Percentiles rank a stretch among this genome's conserved stretches.
phyloP scores from a whole-genome alignment of 2,113 vertebrate species.

The Perccottus glenii region DNA sequence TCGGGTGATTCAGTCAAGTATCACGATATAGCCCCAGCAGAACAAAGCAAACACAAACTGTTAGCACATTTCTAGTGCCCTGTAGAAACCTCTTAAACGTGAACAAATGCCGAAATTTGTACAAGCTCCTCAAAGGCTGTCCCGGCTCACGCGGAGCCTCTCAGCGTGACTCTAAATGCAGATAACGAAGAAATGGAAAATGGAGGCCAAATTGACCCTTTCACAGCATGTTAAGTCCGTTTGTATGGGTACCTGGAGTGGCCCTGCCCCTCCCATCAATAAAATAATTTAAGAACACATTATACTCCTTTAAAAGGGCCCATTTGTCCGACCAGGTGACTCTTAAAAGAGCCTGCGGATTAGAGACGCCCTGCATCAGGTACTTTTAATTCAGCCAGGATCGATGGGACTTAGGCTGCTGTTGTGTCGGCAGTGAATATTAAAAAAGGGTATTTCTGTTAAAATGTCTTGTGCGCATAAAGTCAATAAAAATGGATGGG shows the following conservation, averaged over 20 bases:
- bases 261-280: conserved; percentile 92
- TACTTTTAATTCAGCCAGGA: conserved; percentile 82
- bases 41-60: conserved; percentile 40
- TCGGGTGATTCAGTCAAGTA: background rate
- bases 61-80: conserved; percentile 81
- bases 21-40: conserved; percentile 3
- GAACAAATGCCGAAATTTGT: conserved; percentile 84
- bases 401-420: conserved; percentile 79
- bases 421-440: conserved; percentile 79
- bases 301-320: conserved; percentile 95
- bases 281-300: conserved; percentile 99
- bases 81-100: conserved; percentile 78
- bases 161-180: conserved; percentile 86
- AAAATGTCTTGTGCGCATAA: conserved; percentile 71
- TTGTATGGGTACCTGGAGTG: conserved; percentile 95
- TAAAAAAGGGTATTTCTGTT: conserved; percentile 73
- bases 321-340: conserved; percentile 99
- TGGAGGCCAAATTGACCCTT: conserved; percentile 98
- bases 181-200: conserved; percentile 95
- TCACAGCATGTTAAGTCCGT: conserved; percentile 91
- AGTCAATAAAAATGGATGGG: conserved; percentile 71
- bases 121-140: conserved; percentile 70
- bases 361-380: conserved; percentile 83
- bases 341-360: conserved; percentile 95
- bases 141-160: conserved; percentile 76